phyloP scores from a whole-genome alignment of 1,140 invertebrate genomes.

The Ips typographus region DNA sequence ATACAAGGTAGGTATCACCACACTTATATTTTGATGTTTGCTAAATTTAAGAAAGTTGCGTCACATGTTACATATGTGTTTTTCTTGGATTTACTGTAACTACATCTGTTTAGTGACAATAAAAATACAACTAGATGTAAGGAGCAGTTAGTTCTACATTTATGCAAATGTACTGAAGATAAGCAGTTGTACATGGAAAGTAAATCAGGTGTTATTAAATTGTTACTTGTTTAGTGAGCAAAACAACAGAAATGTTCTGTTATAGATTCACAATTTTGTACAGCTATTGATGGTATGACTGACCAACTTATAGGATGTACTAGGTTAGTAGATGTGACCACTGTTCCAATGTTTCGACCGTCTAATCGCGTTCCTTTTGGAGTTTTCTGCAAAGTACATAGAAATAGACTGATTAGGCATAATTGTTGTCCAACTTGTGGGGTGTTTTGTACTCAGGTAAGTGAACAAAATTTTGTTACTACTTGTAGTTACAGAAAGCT shows the following conservation, averaged over 20 bases:
- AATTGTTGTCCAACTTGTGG: slow-evolving; percentile 91
- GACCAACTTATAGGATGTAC: slow-evolving; percentile 48
- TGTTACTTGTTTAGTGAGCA: no score
- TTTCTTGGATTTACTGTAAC: no score
- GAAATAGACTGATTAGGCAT: slow-evolving; percentile 73
- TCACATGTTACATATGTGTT: no score
- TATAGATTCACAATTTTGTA: slow-evolving; percentile 43
- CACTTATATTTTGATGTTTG: no score
- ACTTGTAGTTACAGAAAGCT: background rate
- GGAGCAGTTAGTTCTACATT: background rate
- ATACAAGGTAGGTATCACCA: no score
- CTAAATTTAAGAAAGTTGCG: no score
- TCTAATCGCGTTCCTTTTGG: slow-evolving; percentile 80
- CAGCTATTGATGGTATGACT: slow-evolving; percentile 45
- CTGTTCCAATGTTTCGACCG: slow-evolving; percentile 64
- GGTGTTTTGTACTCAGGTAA: slow-evolving; percentile 84
- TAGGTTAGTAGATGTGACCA: slow-evolving; percentile 38
- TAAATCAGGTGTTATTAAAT: background rate
- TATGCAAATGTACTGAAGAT: slow-evolving; percentile 30
- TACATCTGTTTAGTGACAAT: no score
- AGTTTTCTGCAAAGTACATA: slow-evolving; percentile 81
- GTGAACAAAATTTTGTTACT: background rate
- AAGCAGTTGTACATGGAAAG: slow-evolving; percentile 28
- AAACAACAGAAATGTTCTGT: background rate
- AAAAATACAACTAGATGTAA: no score